Evolutionary conservation across 2,888 invertebrate genomes (phyloP), one percentile per base, ranked within the genome.

Genomic region (Seira musarum): DNA sequence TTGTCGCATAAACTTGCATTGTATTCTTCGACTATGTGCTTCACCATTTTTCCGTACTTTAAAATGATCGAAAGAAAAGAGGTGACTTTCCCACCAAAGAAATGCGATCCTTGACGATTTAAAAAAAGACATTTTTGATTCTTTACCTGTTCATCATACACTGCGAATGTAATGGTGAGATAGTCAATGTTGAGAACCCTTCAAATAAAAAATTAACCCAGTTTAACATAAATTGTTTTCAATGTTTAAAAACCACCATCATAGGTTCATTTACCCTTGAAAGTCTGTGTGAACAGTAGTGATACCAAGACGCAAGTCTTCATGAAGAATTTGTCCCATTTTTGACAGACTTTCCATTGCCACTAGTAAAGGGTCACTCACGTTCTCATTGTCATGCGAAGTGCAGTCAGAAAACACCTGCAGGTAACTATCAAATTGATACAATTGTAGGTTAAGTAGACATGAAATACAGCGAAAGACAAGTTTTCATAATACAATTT

Each of bases 131-230:
- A 10, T 60, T 60, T 10, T 10, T 60, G 60, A 6, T 19, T 64
- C 5, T 13, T 35, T 72, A 82, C 82, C 72, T 80, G 69, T n/a
- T 73, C 75, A 40, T 83, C 83, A 64, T 81, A 83, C 25, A 81
- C 74, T 17, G 78, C 68, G 35, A 65, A 83, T 0, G 83, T 83
- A 17, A 81, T 81, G 5, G n/a, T 10, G 2, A 68, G 40, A 22
- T 75, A 83, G 60, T 83, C 83, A 3, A 83, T 63, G 19, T 63
- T 25, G n/a, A 83, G 64, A 24, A 83, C 75, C 22, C 83, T 83
- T 40, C n/a, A n/a, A n/a, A n/a, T n/a, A n/a, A n/a, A n/a, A n/a
- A n/a, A n/a, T n/a, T n/a, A n/a, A 8, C 10, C 13, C 61, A 60
- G 8, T 17, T 17, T 8, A 19, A n/a, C 8, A 65, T 8, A 65